Base-by-base conservation (phyloP, 2,888 invertebrate genomes). In the Phlogophora meticulosa region DNA sequence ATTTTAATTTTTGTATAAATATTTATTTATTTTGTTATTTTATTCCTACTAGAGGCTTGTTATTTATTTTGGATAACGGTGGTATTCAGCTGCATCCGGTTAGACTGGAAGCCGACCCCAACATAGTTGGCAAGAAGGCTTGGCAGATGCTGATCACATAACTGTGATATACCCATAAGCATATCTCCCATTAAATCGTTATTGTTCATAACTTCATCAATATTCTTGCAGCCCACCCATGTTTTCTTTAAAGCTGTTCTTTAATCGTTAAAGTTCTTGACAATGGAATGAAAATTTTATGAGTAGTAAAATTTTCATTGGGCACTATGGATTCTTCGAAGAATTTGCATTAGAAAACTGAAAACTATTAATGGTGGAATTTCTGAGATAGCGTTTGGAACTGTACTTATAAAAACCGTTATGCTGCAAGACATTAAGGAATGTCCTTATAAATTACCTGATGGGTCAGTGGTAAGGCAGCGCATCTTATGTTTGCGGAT, bases 141-240 rank as follows among this genome's bases (percentile, higher is more conserved):
- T n/a, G n/a, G n/a, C n/a, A n/a, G n/a, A n/a, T n/a, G n/a, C n/a
- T n/a, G n/a, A n/a, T n/a, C n/a, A n/a, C n/a, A n/a, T n/a, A n/a
- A n/a, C n/a, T n/a, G n/a, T n/a, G n/a, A n/a, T n/a, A n/a, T 28
- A 28, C 9, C 7, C 7, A 38, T 55, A 24, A 7, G 53, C 24
- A 15, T 4, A 11, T 34, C 38, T n/a, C 1, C 38, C 9, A 45
- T 58, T 20, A 57, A 49, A 45, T 48, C 4, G 3, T 40, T 22
- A 46, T 46, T 59, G 52, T 53, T 63, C 42, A 52, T 36, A 43
- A 32, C 46, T 60, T 46, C 56, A 71, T 75, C 46, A 64, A 51
- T 51, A 56, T 70, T 63, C 51, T 34, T 49, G 2, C 51, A 24
- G 60, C 71, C 74, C 79, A 77, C 79, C 76, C 79, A 63, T 9